Evolutionary conservation across 2,888 invertebrate genomes (phyloP).

Genomic region (Hymenopus coronatus): DNA sequence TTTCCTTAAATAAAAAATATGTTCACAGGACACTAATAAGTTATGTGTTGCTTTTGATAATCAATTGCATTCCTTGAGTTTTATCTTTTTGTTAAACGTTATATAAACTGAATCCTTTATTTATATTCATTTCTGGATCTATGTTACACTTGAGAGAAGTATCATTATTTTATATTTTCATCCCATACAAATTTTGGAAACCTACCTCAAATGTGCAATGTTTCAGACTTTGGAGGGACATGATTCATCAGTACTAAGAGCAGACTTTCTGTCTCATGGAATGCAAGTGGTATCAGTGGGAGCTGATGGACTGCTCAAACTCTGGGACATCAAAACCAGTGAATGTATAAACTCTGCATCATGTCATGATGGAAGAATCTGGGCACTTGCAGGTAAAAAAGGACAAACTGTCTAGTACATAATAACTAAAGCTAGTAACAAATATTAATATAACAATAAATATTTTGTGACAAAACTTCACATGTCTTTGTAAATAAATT

Average conservation of each 20-base stretch:
- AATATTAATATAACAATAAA: too few relatives aligned
- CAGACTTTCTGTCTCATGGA: constrained; percentile 78
- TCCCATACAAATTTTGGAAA: constrained; percentile 26
- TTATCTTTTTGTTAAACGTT: too few relatives aligned
- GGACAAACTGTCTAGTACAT: too few relatives aligned
- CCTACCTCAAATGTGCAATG: not conserved
- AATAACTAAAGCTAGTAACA: too few relatives aligned
- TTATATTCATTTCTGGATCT: not conserved
- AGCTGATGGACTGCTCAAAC: constrained; percentile 88
- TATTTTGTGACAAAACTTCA: too few relatives aligned
- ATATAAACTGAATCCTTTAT: not conserved
- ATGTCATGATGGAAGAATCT: constrained; percentile 84
- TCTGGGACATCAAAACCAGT: constrained; percentile 89
- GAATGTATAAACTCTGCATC: constrained; percentile 84
- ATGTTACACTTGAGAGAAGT: not conserved
- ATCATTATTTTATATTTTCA: not conserved
- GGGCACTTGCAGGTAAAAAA: constrained; percentile 64
- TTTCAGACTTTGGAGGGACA: constrained; percentile 81
- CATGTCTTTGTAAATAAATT: too few relatives aligned
- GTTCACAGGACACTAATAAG: too few relatives aligned
- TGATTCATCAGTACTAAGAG: constrained; percentile 80
- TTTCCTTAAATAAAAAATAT: too few relatives aligned
- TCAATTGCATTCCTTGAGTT: too few relatives aligned
- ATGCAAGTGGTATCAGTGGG: constrained; percentile 83
- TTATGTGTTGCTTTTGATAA: too few relatives aligned